A percentile compares a stretch with the other conserved stretches of the same genome.
Conservation (phyloP, 2,797 vertebrate species). For the Esox lucius region DNA sequence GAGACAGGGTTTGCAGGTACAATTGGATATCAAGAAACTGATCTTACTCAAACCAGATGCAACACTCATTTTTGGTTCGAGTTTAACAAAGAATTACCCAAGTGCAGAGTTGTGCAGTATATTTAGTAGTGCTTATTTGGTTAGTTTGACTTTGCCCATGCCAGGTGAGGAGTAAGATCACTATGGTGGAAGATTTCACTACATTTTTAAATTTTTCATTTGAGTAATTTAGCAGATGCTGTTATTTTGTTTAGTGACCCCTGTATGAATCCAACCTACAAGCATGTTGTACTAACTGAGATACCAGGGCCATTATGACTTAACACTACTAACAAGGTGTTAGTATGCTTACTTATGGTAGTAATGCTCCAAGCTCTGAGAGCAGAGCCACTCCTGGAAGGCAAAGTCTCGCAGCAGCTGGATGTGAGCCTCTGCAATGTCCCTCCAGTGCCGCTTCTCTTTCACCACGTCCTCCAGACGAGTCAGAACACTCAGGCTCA, state of each 20-base stretch:
- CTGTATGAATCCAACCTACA: too few species aligned
- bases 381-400: conserved; percentile 84
- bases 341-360: conserved; percentile 74
- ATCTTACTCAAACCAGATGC: too few species aligned
- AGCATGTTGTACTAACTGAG: too few species aligned
- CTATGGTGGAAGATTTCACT: neutral
- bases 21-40: too few species aligned
- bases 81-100: too few species aligned
- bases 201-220: too few species aligned
- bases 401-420: conserved; percentile 81
- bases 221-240: too few species aligned
- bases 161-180: neutral
- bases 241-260: too few species aligned
- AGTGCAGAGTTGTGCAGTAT: neutral
- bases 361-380: conserved; percentile 80
- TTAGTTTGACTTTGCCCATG: neutral
- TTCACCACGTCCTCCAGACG: conserved; percentile 78
- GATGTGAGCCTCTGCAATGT: conserved; percentile 76
- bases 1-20: too few species aligned
- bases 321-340: neutral
- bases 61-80: too few species aligned
- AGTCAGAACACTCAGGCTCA: conserved; percentile 77
- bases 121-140: neutral
- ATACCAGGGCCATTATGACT: neutral
- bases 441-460: conserved; percentile 74